Evolutionary conservation across 2,113 vertebrate genomes (phyloP).

Genomic region (Ursus arctos): DNA sequence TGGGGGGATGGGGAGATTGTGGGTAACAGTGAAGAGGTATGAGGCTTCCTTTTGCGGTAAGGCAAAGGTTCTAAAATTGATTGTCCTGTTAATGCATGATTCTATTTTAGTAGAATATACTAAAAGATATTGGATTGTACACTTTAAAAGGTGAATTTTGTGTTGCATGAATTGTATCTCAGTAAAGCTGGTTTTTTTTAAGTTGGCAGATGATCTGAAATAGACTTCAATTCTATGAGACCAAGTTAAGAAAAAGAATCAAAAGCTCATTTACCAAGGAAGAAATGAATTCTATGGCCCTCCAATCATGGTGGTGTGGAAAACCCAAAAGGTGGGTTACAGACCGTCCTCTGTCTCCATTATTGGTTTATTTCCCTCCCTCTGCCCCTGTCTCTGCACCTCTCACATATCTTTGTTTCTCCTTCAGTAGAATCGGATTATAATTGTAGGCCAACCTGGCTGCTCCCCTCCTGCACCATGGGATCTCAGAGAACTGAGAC

Average conservation of each 20-base stretch:
- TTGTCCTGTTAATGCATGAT: neutral
- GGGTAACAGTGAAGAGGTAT: neutral
- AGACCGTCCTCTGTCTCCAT: neutral
- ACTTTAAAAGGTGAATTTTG: neutral
- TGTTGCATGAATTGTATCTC: neutral
- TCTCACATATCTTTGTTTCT: neutral
- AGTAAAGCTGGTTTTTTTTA: neutral
- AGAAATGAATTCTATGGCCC: neutral
- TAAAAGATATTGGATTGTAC: neutral
- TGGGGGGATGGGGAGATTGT: neutral
- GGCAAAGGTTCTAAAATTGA: neutral
- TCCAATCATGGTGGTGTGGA: neutral
- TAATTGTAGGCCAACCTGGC: neutral
- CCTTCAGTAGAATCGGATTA: neutral
- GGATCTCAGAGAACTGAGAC: neutral
- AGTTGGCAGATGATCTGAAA: neutral
- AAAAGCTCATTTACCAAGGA: neutral
- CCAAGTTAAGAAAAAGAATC: neutral
- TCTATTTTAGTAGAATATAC: neutral
- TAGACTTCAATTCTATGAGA: neutral
- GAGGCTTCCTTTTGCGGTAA: neutral
- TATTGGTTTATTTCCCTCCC: neutral
- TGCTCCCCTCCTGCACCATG: accelerated
- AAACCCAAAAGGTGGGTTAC: neutral
- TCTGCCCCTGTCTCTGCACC: neutral